phyloP scores from a whole-genome alignment of 1,140 invertebrate genomes.

The Pristionchus pacificus region DNA sequence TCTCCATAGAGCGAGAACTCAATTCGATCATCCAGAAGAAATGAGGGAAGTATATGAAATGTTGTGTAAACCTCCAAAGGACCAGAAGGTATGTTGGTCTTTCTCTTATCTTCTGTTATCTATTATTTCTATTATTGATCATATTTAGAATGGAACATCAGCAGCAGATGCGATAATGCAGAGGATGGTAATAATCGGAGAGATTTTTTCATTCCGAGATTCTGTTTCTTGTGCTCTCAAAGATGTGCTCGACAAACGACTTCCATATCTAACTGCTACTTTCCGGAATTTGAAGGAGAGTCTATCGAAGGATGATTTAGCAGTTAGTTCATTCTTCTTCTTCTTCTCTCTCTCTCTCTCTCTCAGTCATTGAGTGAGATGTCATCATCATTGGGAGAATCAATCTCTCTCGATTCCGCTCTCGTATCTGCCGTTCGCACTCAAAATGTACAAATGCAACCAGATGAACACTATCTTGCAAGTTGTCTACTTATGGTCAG shows the following conservation, averaged over 20 bases:
- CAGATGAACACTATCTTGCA: conserved; percentile 86
- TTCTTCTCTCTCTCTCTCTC: conserved; percentile 37
- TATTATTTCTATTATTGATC: not conserved
- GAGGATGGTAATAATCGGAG: conserved; percentile 94
- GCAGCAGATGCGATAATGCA: conserved; percentile 68
- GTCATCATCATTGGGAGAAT: conserved; percentile 86
- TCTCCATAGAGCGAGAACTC: conserved; percentile 79
- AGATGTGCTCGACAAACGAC: conserved; percentile 76
- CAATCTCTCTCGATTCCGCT: conserved; percentile 88
- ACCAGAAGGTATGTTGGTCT: conserved; percentile 20
- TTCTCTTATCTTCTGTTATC: not conserved
- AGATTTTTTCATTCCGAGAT: conserved; percentile 89
- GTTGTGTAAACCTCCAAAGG: conserved; percentile 62
- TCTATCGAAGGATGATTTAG: conserved; percentile 80
- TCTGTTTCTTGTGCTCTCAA: conserved; percentile 85
- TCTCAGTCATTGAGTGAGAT: conserved; percentile 91
- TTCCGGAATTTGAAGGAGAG: conserved; percentile 89
- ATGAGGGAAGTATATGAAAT: conserved; percentile 85
- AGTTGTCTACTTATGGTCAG: conserved; percentile 94
- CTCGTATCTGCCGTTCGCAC: conserved; percentile 76
- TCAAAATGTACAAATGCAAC: conserved; percentile 66
- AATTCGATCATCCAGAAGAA: conserved; percentile 93
- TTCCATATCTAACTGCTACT: conserved; percentile 92
- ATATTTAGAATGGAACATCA: conserved; percentile 2
- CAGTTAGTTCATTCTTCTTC: conserved; percentile 56